Conservation (phyloP, 1,140 invertebrate species). For the Drosophila sproati region DNA sequence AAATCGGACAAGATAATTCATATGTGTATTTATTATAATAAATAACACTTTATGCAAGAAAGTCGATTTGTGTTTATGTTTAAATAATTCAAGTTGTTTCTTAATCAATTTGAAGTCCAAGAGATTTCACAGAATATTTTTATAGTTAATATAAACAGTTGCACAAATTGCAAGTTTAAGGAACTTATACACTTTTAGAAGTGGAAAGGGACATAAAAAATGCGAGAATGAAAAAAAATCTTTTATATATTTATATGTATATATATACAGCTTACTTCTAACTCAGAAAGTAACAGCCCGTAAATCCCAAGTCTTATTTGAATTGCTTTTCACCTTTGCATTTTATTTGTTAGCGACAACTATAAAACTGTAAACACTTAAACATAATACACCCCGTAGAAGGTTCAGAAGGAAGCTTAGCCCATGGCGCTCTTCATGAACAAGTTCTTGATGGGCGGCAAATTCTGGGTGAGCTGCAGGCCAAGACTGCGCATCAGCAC, state of each 20-base stretch:
- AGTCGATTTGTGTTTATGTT: too few species aligned
- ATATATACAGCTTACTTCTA: too few species aligned
- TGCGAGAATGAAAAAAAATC: too few species aligned
- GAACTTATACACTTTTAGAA: too few species aligned
- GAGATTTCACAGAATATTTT: too few species aligned
- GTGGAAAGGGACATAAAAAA: too few species aligned
- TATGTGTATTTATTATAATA: background rate
- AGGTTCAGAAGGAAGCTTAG: conserved; percentile 21
- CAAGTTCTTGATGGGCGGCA: conserved; percentile 90
- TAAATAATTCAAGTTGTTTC: too few species aligned
- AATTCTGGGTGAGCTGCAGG: conserved; percentile 92
- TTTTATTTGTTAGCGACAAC: conserved; percentile 23
- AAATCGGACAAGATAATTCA: background rate
- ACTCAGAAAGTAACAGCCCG: too few species aligned
- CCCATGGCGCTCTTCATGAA: conserved; percentile 83
- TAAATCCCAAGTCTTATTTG: background rate
- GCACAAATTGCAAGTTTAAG: too few species aligned
- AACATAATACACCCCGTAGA: conserved; percentile 21
- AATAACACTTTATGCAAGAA: background rate
- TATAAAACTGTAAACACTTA: conserved; percentile 60
- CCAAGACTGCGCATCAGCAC: conserved; percentile 94
- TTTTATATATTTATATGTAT: too few species aligned
- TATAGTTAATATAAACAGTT: too few species aligned
- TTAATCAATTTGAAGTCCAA: too few species aligned
- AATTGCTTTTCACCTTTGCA: conserved; percentile 40